A percentile compares a stretch with the other conserved stretches of the same genome.
Evolutionary conservation across 2,797 vertebrate species (phyloP).

Genomic region (Rhabdomys pumilio): DNA sequence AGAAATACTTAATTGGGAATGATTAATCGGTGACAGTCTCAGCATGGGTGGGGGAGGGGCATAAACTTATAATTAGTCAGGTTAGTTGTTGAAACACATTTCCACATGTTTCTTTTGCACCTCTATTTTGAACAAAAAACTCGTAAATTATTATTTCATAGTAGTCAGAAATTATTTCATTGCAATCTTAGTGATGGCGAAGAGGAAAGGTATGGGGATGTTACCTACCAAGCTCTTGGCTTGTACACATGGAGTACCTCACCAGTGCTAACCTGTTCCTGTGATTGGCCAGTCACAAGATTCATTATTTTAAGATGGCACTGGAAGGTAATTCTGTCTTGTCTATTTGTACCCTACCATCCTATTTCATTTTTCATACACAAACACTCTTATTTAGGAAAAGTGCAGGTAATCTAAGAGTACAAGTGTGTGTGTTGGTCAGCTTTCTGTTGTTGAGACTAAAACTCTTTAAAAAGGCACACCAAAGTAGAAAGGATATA

Average conservation of each 20-base stretch:
- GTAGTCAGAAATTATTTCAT: not conserved
- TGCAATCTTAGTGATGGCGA: not conserved
- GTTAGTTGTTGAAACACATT: not conserved
- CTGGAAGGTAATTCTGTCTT: not conserved
- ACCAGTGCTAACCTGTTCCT: not conserved
- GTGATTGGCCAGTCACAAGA: not conserved
- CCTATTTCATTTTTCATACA: not conserved
- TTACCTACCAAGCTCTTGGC: not conserved
- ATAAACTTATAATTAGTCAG: not conserved
- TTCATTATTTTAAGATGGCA: not conserved
- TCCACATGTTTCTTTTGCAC: not conserved
- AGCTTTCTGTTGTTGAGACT: not conserved
- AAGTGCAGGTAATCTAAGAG: not conserved
- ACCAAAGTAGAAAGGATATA: not conserved
- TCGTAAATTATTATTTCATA: not conserved
- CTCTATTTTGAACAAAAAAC: not conserved
- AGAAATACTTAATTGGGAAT: constrained; percentile 18
- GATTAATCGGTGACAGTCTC: constrained; percentile 29
- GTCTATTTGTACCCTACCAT: not conserved
- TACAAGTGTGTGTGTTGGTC: not conserved
- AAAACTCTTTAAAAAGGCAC: not conserved
- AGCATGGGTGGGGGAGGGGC: not conserved
- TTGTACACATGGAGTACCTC: fast-evolving
- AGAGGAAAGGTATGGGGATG: not conserved
- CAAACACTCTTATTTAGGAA: not conserved